Percentiles rank a stretch among this genome's conserved stretches.
These are phyloP conservation scores for Bubo scandiacus DNA, from an alignment of 2,113 vertebrate species.

Conservation along the genomic window DNA sequence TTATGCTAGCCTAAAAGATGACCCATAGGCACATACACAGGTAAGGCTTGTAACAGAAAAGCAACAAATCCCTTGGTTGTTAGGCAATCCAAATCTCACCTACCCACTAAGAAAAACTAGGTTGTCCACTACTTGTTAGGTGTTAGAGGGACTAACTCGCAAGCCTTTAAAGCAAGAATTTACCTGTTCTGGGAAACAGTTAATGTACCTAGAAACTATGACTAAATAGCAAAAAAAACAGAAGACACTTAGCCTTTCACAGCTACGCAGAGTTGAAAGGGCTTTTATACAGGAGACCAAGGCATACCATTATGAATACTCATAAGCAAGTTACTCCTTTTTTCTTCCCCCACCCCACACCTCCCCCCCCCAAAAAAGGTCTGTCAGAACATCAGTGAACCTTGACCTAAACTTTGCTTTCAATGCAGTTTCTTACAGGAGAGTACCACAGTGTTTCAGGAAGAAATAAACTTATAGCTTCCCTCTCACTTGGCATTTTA, in stretches of 20 bases:
- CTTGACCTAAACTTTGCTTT: background rate
- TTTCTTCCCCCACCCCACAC: background rate
- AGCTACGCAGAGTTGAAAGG: background rate
- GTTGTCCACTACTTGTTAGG: background rate
- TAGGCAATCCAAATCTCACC: background rate
- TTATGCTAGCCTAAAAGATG: background rate
- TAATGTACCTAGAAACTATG: background rate
- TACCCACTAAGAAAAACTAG: background rate
- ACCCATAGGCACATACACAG: background rate
- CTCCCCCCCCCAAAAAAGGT: background rate
- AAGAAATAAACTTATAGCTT: background rate
- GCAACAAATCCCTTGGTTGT: background rate
- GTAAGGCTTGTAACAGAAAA: background rate
- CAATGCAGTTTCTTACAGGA: background rate
- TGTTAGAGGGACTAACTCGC: background rate
- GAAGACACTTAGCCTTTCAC: background rate
- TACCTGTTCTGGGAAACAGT: background rate
- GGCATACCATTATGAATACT: background rate
- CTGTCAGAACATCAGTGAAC: background rate
- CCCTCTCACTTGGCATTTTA: background rate
- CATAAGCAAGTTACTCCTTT: background rate
- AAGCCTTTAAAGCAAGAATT: background rate
- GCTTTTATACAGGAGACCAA: background rate
- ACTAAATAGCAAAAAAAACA: fast-evolving
- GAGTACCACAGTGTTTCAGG: background rate